These are phyloP conservation scores for Himalopsyche anomala DNA, from an alignment of 2,888 invertebrate species.

Conservation along the genomic window DNA sequence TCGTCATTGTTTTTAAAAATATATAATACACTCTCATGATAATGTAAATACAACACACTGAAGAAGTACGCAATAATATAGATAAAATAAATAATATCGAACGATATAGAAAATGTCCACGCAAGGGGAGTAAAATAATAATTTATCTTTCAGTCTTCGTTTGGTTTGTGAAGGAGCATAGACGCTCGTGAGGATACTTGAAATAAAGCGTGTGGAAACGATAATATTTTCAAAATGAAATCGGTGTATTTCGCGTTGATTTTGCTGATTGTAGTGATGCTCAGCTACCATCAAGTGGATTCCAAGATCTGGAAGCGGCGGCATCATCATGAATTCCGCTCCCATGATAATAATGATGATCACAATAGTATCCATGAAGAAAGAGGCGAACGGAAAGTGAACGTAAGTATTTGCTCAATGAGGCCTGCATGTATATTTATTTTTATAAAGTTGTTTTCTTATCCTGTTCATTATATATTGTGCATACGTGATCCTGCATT, in stretches of 20 bases:
- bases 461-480: too few relatives aligned
- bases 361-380: not conserved
- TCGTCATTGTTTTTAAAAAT: too few relatives aligned
- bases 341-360: not conserved
- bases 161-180: not conserved
- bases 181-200: not conserved
- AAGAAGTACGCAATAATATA: constrained; percentile 6
- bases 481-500: too few relatives aligned
- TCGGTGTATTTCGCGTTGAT: not conserved
- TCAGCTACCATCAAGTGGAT: not conserved
- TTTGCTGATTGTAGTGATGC: not conserved
- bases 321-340: not conserved
- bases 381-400: not conserved
- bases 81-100: not conserved
- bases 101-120: not conserved
- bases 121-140: not conserved
- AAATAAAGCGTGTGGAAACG: not conserved
- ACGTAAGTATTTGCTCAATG: not conserved
- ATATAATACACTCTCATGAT: not conserved
- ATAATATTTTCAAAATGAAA: not conserved
- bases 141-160: not conserved
- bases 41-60: not conserved
- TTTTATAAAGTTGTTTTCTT: too few relatives aligned
- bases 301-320: constrained; percentile 2
- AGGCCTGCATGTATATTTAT: too few relatives aligned